Evolutionary conservation across 2,113 vertebrate genomes (phyloP).

Genomic region (Festucalex cinctus): DNA sequence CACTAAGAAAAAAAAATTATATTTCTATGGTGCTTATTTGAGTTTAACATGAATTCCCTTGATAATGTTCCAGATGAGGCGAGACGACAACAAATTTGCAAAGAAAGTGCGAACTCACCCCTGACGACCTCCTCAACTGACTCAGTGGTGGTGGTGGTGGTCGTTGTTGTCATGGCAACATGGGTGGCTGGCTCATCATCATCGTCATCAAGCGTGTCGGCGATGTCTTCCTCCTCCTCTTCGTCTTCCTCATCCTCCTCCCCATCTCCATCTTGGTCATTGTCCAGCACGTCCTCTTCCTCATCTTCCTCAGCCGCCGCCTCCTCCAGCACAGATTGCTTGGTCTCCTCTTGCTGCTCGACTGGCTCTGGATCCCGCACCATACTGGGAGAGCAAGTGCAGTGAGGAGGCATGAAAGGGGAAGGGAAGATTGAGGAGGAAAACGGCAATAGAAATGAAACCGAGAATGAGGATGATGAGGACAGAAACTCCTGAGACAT

Average conservation of each 20-base stretch:
- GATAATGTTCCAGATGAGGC: too few species aligned
- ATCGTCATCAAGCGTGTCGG: slow-evolving; percentile 72
- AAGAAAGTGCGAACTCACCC: slow-evolving; percentile 72
- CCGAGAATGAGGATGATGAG: not conserved
- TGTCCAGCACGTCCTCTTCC: slow-evolving; percentile 53
- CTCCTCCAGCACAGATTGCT: slow-evolving; percentile 72
- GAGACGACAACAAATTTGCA: not conserved
- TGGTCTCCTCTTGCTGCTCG: slow-evolving; percentile 63
- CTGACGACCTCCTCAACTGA: slow-evolving; percentile 96
- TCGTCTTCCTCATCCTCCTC: slow-evolving; percentile 71
- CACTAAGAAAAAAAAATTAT: too few species aligned
- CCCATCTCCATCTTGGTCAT: slow-evolving; percentile 73
- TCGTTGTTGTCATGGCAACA: slow-evolving; percentile 91
- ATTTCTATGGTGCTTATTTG: too few species aligned
- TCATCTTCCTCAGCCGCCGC: slow-evolving; percentile 64
- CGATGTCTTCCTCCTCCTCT: slow-evolving; percentile 76
- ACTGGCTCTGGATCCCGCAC: slow-evolving; percentile 78
- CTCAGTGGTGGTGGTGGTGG: slow-evolving; percentile 87
- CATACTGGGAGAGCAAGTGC: slow-evolving; percentile 69
- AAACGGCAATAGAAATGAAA: not conserved
- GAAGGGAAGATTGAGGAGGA: not conserved
- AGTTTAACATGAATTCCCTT: not conserved
- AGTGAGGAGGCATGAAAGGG: slow-evolving; percentile 15
- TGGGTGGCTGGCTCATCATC: slow-evolving; percentile 83
- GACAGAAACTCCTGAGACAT: too few species aligned